phyloP scores from a whole-genome alignment of 2,888 invertebrate species.

The Lordiphosa andalusiaca region DNA sequence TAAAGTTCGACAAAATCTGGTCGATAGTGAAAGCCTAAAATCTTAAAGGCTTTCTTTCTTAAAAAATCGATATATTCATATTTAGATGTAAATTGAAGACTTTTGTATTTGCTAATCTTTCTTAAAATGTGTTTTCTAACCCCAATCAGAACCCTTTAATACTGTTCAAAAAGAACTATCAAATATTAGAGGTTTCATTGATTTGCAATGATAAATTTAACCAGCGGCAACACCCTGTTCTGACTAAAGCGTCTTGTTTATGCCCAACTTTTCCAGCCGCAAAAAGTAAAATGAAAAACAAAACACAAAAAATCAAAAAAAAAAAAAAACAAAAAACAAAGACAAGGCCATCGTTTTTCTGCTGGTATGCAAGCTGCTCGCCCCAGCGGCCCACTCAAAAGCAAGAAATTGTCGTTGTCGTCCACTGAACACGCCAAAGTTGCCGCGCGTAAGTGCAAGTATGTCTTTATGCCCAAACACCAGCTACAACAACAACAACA shows the following conservation, averaged over 20 bases:
- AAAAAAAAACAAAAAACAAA: constrained; percentile 24
- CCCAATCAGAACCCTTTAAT: too few relatives aligned
- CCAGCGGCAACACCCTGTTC: constrained; percentile 15
- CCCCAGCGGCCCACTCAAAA: constrained; percentile 37
- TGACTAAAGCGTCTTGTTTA: constrained; percentile 23
- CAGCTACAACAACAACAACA: constrained; percentile 24
- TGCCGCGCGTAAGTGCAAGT: constrained; percentile 42
- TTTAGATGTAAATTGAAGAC: too few relatives aligned
- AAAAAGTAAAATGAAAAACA: constrained; percentile 33
- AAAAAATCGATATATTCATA: too few relatives aligned
- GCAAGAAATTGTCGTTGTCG: constrained; percentile 37
- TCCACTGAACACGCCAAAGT: constrained; percentile 37
- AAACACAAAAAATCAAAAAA: constrained; percentile 18
- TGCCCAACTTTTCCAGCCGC: constrained; percentile 28
- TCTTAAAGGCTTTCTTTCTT: too few relatives aligned
- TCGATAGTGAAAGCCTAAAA: too few relatives aligned
- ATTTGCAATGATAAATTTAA: background rate
- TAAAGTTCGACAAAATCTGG: too few relatives aligned
- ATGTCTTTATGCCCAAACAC: constrained; percentile 44
- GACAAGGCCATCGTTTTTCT: constrained; percentile 39
- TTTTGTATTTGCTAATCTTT: too few relatives aligned
- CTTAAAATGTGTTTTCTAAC: too few relatives aligned
- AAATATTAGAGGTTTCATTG: background rate
- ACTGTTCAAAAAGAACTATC: too few relatives aligned
- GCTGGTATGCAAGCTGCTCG: background rate